These are phyloP conservation scores for Armadillidium nasatum DNA, from an alignment of 1,140 invertebrate species.

Conservation along the genomic window DNA sequence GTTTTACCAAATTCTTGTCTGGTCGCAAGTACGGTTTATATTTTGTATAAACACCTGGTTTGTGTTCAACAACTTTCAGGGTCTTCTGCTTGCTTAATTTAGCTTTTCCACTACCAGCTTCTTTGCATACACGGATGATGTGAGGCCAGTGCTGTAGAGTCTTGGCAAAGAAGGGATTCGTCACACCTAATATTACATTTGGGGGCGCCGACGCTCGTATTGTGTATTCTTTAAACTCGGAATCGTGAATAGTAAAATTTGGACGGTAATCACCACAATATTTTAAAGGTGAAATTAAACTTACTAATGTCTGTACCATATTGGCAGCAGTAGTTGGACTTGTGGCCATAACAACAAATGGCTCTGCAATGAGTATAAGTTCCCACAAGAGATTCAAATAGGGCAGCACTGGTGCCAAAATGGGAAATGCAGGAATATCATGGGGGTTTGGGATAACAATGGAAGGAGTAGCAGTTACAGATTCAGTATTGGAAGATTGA, in stretches of 20 bases:
- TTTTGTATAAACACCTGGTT: slow-evolving; percentile 84
- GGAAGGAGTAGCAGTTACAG: too few relatives aligned
- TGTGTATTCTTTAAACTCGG: slow-evolving; percentile 98
- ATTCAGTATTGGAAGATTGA: too few relatives aligned
- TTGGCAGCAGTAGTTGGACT: slow-evolving; percentile 85
- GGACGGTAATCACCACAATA: slow-evolving; percentile 92
- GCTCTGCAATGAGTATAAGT: slow-evolving; percentile 85
- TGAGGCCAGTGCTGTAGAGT: slow-evolving; percentile 98
- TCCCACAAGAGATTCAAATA: slow-evolving; percentile 97
- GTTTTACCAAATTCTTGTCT: slow-evolving; percentile 41
- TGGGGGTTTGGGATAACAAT: too few relatives aligned
- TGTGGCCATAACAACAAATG: slow-evolving; percentile 90
- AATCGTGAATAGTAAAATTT: slow-evolving; percentile 99
- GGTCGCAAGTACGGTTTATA: slow-evolving; percentile 64
- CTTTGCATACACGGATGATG: slow-evolving; percentile 81
- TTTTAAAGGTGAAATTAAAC: slow-evolving; percentile 84
- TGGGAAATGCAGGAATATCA: slow-evolving; percentile 57
- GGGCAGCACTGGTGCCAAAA: slow-evolving; percentile 74
- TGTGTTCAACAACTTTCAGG: slow-evolving; percentile 64
- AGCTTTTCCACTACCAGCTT: slow-evolving; percentile 44
- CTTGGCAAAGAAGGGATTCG: slow-evolving; percentile 99
- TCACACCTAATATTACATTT: slow-evolving; percentile 90
- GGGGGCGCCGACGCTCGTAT: slow-evolving; percentile 72
- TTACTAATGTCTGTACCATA: slow-evolving; percentile 87
- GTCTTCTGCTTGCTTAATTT: slow-evolving; percentile 53